A percentile compares a stretch with the other conserved stretches of the same genome.
phyloP scores from a whole-genome alignment of 2,888 invertebrate genomes.

The Gnatocerus cornutus region DNA sequence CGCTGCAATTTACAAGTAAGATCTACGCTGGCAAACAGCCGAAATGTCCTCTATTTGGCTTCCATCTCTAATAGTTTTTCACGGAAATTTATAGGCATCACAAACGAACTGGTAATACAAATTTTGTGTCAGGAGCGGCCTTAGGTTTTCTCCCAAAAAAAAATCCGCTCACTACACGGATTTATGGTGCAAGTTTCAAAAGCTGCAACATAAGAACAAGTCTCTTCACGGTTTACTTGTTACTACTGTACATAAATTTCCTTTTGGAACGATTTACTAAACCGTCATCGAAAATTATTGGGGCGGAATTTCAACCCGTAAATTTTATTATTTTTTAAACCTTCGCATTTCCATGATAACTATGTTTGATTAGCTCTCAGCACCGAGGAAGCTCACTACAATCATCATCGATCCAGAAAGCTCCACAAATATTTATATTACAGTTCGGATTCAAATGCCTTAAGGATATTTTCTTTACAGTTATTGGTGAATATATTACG shows the following conservation, averaged over 20 bases:
- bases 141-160: not conserved
- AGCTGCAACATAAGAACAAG: not conserved
- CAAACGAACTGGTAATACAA: slow-evolving; percentile 19
- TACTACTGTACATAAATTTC: slow-evolving; percentile 35
- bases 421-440: slow-evolving; percentile 41
- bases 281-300: slow-evolving; percentile 21
- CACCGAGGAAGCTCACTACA: not conserved
- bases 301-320: slow-evolving; percentile 18
- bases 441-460: slow-evolving; percentile 30
- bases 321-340: not conserved
- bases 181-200: slow-evolving; percentile 13
- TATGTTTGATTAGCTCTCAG: slow-evolving; percentile 13
- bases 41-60: slow-evolving; percentile 45
- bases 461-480: slow-evolving; percentile 31
- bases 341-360: not conserved
- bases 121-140: slow-evolving; percentile 6
- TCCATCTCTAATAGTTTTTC: slow-evolving; percentile 37
- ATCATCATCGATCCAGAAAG: slow-evolving; percentile 24
- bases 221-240: slow-evolving; percentile 23
- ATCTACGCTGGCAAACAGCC: slow-evolving; percentile 44
- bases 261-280: slow-evolving; percentile 33
- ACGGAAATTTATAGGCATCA: slow-evolving; percentile 38
- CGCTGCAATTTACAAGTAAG: slow-evolving; percentile 22
- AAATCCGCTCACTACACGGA: not conserved
- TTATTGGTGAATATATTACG: slow-evolving; percentile 34